Evolutionary conservation across 2,113 vertebrate species (phyloP).

Genomic region (Misgurnus anguillicaudatus): DNA sequence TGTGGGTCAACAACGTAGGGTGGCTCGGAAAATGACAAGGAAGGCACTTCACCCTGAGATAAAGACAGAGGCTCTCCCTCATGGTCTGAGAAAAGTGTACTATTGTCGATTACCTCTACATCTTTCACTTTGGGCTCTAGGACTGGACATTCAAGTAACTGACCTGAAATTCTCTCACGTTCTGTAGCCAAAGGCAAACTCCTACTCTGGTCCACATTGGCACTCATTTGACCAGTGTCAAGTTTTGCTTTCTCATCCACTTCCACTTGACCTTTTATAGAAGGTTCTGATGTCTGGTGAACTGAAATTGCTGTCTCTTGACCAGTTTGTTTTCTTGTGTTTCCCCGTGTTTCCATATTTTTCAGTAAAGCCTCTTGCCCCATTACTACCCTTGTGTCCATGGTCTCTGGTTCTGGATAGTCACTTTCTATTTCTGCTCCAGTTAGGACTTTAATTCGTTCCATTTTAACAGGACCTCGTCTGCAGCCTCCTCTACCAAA

Average conservation of each 20-base stretch:
- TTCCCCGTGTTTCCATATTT: constrained; percentile 66
- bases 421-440: constrained; percentile 79
- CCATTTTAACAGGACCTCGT: constrained; percentile 72
- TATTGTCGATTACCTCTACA: constrained; percentile 57
- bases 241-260: constrained; percentile 57
- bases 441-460: constrained; percentile 80
- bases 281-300: constrained; percentile 12
- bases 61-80: constrained; percentile 60
- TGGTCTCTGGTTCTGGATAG: constrained; percentile 72
- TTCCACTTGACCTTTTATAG: constrained; percentile 49
- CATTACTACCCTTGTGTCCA: constrained; percentile 88
- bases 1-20: constrained; percentile 74
- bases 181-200: constrained; percentile 41
- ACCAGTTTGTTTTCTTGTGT: constrained; percentile 41
- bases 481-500: constrained; percentile 68
- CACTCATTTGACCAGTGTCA: constrained; percentile 61
- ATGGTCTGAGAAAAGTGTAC: constrained; percentile 50
- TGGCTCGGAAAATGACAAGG: constrained; percentile 77
- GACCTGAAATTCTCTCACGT: constrained; percentile 51
- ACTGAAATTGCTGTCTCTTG: constrained; percentile 48
- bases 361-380: constrained; percentile 83
- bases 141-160: constrained; percentile 51
- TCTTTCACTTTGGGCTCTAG: constrained; percentile 58
- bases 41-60: constrained; percentile 89
- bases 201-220: constrained; percentile 42